Conservation (phyloP, 1,140 invertebrate genomes). For the Tribolium madens region DNA sequence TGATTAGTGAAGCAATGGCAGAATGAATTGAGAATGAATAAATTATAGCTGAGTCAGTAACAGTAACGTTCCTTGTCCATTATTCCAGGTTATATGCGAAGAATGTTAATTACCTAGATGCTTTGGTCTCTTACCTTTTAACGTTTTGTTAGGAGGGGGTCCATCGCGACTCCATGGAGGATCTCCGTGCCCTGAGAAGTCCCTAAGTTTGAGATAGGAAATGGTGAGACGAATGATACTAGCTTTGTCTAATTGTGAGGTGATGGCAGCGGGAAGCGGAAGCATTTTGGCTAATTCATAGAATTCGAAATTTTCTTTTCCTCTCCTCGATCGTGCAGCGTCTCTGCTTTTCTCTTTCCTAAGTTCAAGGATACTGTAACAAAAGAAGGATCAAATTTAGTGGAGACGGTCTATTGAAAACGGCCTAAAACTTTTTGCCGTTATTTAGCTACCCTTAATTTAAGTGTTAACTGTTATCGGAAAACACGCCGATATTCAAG, state of each 20-base stretch:
- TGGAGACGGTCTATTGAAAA: slow-evolving; percentile 15
- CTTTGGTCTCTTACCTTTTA: slow-evolving; percentile 81
- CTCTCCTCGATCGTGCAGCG: slow-evolving; percentile 92
- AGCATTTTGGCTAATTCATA: slow-evolving; percentile 98
- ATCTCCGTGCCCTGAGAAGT: slow-evolving; percentile 95
- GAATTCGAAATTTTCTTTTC: slow-evolving; percentile 99
- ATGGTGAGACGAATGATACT: slow-evolving; percentile 98
- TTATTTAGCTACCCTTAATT: slow-evolving; percentile 43
- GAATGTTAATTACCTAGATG: slow-evolving; percentile 27
- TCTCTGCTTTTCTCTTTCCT: slow-evolving; percentile 97
- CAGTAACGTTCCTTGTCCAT: slow-evolving; percentile 4
- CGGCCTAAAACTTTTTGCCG: slow-evolving; percentile 33
- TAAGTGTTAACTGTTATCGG: slow-evolving; percentile 47
- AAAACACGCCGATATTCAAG: slow-evolving; percentile 48
- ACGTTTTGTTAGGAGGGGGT: slow-evolving; percentile 80
- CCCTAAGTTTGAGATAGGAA: slow-evolving; percentile 94
- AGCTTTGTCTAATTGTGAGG: slow-evolving; percentile 97
- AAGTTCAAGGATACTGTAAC: slow-evolving; percentile 93
- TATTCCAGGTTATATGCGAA: slow-evolving; percentile 16
- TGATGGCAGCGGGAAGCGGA: slow-evolving; percentile 95
- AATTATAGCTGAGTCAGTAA: background rate
- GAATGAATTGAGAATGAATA: slow-evolving; percentile 17
- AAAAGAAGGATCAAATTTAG: slow-evolving; percentile 55
- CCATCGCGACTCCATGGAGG: slow-evolving; percentile 91
- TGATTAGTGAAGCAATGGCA: slow-evolving; percentile 32